phyloP scores from a whole-genome alignment of 2,113 vertebrate genomes.

The Ptilonorhynchus violaceus region DNA sequence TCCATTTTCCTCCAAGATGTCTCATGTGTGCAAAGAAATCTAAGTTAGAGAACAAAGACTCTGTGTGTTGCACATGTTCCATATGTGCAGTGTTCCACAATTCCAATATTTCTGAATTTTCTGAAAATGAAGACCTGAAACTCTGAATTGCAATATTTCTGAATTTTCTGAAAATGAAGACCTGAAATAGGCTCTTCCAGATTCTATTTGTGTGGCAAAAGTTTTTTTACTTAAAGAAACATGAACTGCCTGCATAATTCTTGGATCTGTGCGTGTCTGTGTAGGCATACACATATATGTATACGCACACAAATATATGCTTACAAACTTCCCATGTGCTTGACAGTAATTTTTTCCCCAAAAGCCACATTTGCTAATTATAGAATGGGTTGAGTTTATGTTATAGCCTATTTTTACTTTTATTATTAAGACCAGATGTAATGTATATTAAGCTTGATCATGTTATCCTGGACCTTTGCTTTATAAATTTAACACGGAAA shows the following conservation, averaged over 20 bases:
- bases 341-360: background rate
- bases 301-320: background rate
- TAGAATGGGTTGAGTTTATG: background rate
- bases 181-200: background rate
- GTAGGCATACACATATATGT: background rate
- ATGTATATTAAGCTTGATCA: background rate
- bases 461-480: background rate
- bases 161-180: background rate
- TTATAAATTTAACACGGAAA: background rate
- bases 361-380: background rate
- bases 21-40: slow-evolving; percentile 1
- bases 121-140: background rate
- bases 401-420: background rate
- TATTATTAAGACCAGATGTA: background rate
- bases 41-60: background rate
- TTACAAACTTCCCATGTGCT: background rate
- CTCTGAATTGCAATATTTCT: background rate
- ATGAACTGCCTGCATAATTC: background rate
- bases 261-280: background rate
- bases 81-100: background rate
- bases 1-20: slow-evolving; percentile 5
- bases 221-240: background rate
- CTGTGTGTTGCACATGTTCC: background rate
- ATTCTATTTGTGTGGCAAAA: background rate
- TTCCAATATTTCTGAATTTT: background rate